These are phyloP conservation scores for Osmoderma eremita DNA, from an alignment of 2,888 invertebrate genomes.

Conservation along the genomic window DNA sequence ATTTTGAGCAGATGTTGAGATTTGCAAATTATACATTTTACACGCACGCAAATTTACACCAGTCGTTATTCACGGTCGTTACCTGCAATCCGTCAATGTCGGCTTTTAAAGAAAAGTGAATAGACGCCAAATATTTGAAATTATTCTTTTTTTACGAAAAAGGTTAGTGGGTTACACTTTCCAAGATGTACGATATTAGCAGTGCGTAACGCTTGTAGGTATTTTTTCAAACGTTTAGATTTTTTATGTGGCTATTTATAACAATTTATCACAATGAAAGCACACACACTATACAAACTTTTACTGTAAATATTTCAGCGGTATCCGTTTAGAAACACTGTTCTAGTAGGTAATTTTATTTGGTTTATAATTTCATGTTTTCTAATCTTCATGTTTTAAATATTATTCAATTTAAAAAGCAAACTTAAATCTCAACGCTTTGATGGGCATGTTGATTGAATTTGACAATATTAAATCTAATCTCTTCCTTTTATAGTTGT, in stretches of 20 bases:
- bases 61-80: too few species aligned
- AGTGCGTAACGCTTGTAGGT: constrained; percentile 29
- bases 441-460: too few species aligned
- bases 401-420: too few species aligned
- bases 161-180: constrained; percentile 35
- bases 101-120: constrained; percentile 2
- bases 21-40: neutral
- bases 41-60: too few species aligned
- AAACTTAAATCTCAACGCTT: too few species aligned
- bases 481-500: too few species aligned
- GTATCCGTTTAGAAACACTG: too few species aligned
- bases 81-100: neutral
- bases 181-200: constrained; percentile 30
- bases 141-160: constrained; percentile 12
- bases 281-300: neutral
- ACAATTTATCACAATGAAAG: constrained; percentile 17
- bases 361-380: too few species aligned
- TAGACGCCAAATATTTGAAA: constrained; percentile 15
- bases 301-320: neutral
- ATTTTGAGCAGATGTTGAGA: too few species aligned
- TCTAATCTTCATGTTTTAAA: too few species aligned
- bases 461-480: too few species aligned
- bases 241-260: constrained; percentile 2
- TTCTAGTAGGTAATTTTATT: too few species aligned
- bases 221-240: constrained; percentile 18